Base-by-base conservation (phyloP, 2,888 invertebrate genomes). In the Heliconius aoede region DNA sequence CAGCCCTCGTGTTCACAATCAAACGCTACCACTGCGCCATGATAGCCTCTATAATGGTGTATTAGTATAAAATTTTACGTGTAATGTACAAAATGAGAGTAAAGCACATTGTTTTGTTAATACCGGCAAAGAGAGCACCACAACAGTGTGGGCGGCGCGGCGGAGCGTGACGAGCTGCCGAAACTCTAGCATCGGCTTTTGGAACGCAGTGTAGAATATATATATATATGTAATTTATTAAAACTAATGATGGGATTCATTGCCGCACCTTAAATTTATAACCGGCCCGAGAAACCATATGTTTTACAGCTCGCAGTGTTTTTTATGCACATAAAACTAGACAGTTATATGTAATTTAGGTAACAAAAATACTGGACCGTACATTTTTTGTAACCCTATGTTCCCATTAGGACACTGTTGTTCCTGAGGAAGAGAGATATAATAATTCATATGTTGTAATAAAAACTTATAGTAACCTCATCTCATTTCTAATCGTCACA, bases 111-210 rank as follows among this genome's bases (percentile, higher is more conserved):
- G 64, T 76, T 76, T 72, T 21, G 76, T 64, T 76, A 18, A 0
- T 55, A n/a, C 71, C 64, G 72, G 51, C 69, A 62, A 75, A 64
- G 64, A 74, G 72, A 72, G 58, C 40, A 72, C 26, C 72, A 60
- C 71, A 67, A 74, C 74, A 55, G 78, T 58, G 24, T 46, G 67
- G 32, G 60, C 76, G 32, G 61, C 76, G 28, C 76, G 24, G 73
- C 81, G 72, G 79, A 81, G 78, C 83, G 80, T 76, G 79, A 72
- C 82, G 69, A 65, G 36, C 74, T 79, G 80, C 81, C 81, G 73
- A 83, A 83, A 81, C 73, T 82, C 76, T 26, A 72, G n/a, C 74
- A 72, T 72, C 58, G 26, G 21, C 24, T 28, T 26, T 40, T 28
- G 13, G 61, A 72, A 72, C 26, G 61, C 24, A 21, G 21, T 46